Evolutionary conservation across 2,113 vertebrate species (phyloP).

Genomic region (Pycnonotus jocosus): DNA sequence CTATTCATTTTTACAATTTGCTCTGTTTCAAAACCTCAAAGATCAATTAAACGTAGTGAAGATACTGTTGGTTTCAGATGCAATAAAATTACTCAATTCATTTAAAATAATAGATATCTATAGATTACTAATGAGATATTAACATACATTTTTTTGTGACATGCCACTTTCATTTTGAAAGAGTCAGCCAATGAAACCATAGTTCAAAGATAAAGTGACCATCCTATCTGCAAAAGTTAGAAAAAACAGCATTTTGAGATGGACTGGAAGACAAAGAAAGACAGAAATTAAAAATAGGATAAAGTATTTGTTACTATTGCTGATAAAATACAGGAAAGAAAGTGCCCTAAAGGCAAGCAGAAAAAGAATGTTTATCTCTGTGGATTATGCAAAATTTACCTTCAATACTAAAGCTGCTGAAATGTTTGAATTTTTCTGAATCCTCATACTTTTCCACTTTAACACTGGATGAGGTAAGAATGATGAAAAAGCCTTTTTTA

Average conservation of each 20-base stretch:
- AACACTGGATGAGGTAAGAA: conserved; percentile 73
- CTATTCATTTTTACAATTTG: background rate
- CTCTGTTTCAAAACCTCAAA: background rate
- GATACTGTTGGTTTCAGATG: background rate
- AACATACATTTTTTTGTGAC: background rate
- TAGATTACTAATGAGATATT: background rate
- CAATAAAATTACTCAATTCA: background rate
- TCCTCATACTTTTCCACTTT: conserved; percentile 83
- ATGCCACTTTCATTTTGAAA: background rate
- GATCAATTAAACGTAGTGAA: background rate
- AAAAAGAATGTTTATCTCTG: background rate
- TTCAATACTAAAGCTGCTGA: conserved; percentile 90
- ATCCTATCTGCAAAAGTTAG: background rate
- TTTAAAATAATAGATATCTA: background rate
- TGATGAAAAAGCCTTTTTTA: conserved; percentile 88
- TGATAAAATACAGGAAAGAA: background rate
- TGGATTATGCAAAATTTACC: conserved; percentile 70
- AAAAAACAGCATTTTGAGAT: background rate
- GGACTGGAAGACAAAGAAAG: background rate
- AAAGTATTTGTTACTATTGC: background rate
- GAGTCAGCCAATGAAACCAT: background rate
- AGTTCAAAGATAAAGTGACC: background rate
- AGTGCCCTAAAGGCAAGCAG: background rate
- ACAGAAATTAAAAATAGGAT: background rate
- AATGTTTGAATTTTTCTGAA: conserved; percentile 84